These are phyloP conservation scores for Cathartes aura DNA, from an alignment of 2,113 vertebrate genomes.

Conservation along the genomic window DNA sequence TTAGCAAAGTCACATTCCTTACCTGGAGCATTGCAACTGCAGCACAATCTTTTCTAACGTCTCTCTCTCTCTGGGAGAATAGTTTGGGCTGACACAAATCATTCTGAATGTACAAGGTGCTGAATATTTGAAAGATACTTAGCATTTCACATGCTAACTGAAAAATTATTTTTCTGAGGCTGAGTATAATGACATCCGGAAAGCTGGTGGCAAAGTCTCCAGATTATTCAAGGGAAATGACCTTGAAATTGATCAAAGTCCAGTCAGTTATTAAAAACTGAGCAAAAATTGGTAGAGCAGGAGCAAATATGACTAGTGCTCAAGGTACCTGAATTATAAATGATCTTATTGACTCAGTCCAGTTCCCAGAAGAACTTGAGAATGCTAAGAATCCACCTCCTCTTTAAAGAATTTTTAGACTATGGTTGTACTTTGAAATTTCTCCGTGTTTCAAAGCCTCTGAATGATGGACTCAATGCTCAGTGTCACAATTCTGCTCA, in stretches of 20 bases:
- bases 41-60: neutral
- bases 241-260: conserved; percentile 46
- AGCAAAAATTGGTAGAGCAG: conserved; percentile 31
- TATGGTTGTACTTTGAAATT: neutral
- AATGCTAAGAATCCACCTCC: neutral
- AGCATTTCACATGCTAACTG: neutral
- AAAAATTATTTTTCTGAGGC: neutral
- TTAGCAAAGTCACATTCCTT: neutral
- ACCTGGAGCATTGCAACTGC: neutral
- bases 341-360: conserved; percentile 9
- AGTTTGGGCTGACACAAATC: neutral
- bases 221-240: conserved; percentile 30
- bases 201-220: neutral
- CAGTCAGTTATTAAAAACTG: conserved; percentile 56
- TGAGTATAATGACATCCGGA: neutral
- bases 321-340: conserved; percentile 47
- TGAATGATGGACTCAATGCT: neutral
- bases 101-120: neutral
- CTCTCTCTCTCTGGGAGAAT: neutral
- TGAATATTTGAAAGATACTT: conserved; percentile 1
- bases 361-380: neutral
- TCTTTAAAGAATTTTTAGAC: neutral
- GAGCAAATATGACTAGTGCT: conserved; percentile 34
- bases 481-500: neutral
- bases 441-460: neutral